These are phyloP conservation scores for Sinosuthora webbiana DNA, from an alignment of 2,113 vertebrate species.

Conservation along the genomic window DNA sequence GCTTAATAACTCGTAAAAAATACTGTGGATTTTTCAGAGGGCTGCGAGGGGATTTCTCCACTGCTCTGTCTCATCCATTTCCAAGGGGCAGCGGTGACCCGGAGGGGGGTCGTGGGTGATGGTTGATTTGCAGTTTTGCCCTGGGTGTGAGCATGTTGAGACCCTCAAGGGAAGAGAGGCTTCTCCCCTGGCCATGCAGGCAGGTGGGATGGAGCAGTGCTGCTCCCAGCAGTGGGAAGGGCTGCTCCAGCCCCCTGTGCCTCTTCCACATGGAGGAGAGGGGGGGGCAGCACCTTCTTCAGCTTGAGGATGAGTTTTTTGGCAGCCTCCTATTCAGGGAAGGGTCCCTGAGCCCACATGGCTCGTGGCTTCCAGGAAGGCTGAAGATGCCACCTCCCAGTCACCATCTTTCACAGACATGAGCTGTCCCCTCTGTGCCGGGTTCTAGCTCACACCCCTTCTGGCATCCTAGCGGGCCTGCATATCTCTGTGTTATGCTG, in stretches of 20 bases:
- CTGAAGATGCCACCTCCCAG: neutral
- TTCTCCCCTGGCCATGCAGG: neutral
- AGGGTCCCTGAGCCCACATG: neutral
- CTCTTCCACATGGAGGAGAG: fast-evolving
- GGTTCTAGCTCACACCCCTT: neutral
- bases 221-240: neutral
- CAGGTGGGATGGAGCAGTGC: neutral
- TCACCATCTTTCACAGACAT: fast-evolving
- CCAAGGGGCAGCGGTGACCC: neutral
- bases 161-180: neutral
- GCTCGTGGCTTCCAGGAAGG: fast-evolving
- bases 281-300: fast-evolving
- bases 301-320: neutral
- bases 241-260: neutral
- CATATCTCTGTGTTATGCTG: neutral
- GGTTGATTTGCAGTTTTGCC: neutral
- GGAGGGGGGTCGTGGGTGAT: neutral
- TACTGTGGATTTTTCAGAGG: neutral
- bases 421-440: neutral
- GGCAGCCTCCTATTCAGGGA: fast-evolving
- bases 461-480: neutral
- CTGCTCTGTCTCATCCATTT: neutral
- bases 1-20: conserved; percentile 45
- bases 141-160: neutral
- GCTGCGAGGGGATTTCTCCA: neutral